Conservation (phyloP, 2,888 invertebrate species). For the Pseudoips prasinana region DNA sequence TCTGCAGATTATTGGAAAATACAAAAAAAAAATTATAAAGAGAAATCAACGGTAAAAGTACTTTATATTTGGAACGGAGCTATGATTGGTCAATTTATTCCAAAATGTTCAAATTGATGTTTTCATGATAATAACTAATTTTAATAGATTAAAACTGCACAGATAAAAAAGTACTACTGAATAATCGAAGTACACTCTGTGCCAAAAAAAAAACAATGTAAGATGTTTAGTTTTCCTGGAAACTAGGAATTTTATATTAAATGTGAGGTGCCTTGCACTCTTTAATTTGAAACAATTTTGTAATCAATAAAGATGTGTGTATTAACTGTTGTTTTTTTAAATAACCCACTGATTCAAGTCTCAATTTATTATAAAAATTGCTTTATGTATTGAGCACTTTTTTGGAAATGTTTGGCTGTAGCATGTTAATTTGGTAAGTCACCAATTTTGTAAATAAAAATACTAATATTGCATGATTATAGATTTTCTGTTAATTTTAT, state of each 20-base stretch:
- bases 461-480: slow-evolving; percentile 40
- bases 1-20: too few relatives aligned
- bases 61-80: too few relatives aligned
- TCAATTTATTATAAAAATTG: slow-evolving; percentile 4
- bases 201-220: slow-evolving; percentile 20
- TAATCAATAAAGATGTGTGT: slow-evolving; percentile 45
- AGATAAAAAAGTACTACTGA: too few relatives aligned
- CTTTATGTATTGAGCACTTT: slow-evolving; percentile 10
- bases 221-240: too few relatives aligned
- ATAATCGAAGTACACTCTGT: slow-evolving; percentile 6
- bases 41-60: too few relatives aligned
- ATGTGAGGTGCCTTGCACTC: slow-evolving; percentile 24
- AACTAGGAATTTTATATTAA: too few relatives aligned
- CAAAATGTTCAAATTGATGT: slow-evolving; percentile 8
- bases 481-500: slow-evolving; percentile 5
- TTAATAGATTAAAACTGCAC: too few relatives aligned
- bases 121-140: slow-evolving; percentile 1
- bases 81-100: slow-evolving; percentile 10
- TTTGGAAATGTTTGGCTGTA: slow-evolving; percentile 27
- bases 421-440: slow-evolving; percentile 42
- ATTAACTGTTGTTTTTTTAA: slow-evolving; percentile 35
- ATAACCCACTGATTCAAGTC: slow-evolving; percentile 22
- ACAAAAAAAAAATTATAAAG: too few relatives aligned
- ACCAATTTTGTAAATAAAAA: slow-evolving; percentile 35
- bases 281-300: slow-evolving; percentile 32